These are phyloP conservation scores for Autographa gamma DNA, from an alignment of 2,888 invertebrate genomes.

Conservation along the genomic window DNA sequence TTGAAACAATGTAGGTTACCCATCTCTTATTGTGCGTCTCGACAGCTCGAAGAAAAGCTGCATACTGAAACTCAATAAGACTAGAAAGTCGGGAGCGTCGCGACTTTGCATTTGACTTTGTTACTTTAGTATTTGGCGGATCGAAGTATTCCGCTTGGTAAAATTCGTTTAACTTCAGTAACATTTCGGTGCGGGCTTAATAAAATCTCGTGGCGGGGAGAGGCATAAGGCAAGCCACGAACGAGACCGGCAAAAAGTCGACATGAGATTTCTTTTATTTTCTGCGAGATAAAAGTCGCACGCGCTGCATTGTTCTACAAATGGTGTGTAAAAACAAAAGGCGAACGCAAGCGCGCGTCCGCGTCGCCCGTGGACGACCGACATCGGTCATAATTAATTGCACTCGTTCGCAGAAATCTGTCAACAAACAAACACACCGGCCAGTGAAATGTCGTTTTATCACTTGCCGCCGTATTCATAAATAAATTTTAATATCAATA, in stretches of 20 bases:
- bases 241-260: slow-evolving; percentile 73
- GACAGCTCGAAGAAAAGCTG: slow-evolving; percentile 52
- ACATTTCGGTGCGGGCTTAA: slow-evolving; percentile 72
- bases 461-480: slow-evolving; percentile 76
- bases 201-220: slow-evolving; percentile 73
- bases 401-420: slow-evolving; percentile 82
- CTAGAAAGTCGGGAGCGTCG: slow-evolving; percentile 55
- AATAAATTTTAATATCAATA: slow-evolving; percentile 78
- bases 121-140: slow-evolving; percentile 63
- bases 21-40: slow-evolving; percentile 48
- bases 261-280: slow-evolving; percentile 75
- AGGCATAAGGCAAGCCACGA: slow-evolving; percentile 57
- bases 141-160: slow-evolving; percentile 66
- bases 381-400: slow-evolving; percentile 85
- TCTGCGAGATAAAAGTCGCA: slow-evolving; percentile 79
- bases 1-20: slow-evolving; percentile 71
- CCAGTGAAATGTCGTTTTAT: slow-evolving; percentile 79
- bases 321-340: slow-evolving; percentile 83
- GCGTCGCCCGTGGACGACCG: slow-evolving; percentile 67
- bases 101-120: slow-evolving; percentile 56
- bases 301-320: slow-evolving; percentile 84
- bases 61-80: slow-evolving; percentile 60
- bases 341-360: slow-evolving; percentile 62
- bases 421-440: slow-evolving; percentile 74
- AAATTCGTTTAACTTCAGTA: slow-evolving; percentile 65